Evolutionary conservation across 2,113 vertebrate species (phyloP), one percentile per base, ranked within the genome.

Genomic region (Cynocephalus volans): DNA sequence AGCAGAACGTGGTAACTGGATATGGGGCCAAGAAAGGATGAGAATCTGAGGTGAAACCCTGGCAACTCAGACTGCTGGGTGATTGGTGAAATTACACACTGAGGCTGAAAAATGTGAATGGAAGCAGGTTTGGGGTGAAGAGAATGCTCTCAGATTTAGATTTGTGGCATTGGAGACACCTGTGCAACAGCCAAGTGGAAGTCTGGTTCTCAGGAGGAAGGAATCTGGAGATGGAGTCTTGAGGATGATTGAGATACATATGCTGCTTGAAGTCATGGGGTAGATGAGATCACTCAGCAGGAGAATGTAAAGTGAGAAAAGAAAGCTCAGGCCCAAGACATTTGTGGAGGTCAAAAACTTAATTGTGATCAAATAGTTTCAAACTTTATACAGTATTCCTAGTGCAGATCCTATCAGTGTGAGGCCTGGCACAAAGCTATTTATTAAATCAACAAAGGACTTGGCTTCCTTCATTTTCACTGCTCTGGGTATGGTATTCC

Each of bases 401-500:
- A 62, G 6, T 41, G 6, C 10, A 70, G 1, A 6, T 41, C 31
- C 52, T 80, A 60, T 41, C 70, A 58, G 24, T 28, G 50, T 79
- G n/a, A 79, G 79, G 45, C 56, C 33, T 72, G 45, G 64, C 70
- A 31, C 18, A 56, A 7, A 91, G 11, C 23, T 79, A 41, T 54
- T 86, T 45, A 86, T n/a, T 24, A 92, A 91, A 70, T 17, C 90
- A 95, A 64, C 41, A 76, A 81, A 90, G 14, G 41, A 41, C 19
- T 56, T 60, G 15, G 60, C 73, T 84, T 87, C 90, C 79, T 90
- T 93, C 79, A n/a, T 56, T 88, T 83, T 41, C 84, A 89, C 23
- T 31, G 6, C 26, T 75, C 81, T 52, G 60, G 65, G 21, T 69
- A 36, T 0, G 48, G 58, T 80, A 90, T 36, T 94, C 41, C 50